These are phyloP conservation scores for Idaea aversata DNA, from an alignment of 2,888 invertebrate genomes.

Conservation along the genomic window DNA sequence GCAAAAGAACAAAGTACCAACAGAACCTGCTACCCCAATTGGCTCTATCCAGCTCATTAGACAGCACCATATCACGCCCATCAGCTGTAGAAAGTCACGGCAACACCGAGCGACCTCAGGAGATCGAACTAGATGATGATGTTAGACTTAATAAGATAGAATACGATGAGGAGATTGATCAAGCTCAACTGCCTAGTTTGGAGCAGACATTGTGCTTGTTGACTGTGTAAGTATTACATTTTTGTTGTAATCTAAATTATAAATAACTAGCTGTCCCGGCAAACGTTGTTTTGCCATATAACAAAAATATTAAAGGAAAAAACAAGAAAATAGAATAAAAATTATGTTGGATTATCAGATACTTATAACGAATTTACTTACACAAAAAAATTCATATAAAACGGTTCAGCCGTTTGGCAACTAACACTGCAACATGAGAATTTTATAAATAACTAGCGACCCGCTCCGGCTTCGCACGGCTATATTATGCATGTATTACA, in stretches of 20 bases:
- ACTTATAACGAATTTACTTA: too few relatives aligned
- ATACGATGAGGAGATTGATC: constrained; percentile 79
- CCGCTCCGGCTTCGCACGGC: too few relatives aligned
- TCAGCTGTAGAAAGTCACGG: constrained; percentile 75
- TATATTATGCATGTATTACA: too few relatives aligned
- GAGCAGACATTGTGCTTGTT: constrained; percentile 90
- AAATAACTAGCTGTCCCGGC: too few relatives aligned
- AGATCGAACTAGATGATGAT: constrained; percentile 91
- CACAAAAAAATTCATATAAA: too few relatives aligned
- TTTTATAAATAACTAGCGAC: too few relatives aligned
- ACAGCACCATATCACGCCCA: constrained; percentile 58
- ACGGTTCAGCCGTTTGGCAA: too few relatives aligned
- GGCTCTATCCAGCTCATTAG: constrained; percentile 82
- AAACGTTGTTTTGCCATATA: too few relatives aligned
- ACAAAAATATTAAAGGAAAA: too few relatives aligned
- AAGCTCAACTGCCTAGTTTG: constrained; percentile 82
- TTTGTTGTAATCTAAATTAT: not conserved
- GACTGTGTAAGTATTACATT: constrained; percentile 82
- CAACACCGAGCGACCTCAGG: constrained; percentile 78
- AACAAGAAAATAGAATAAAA: too few relatives aligned
- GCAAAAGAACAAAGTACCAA: constrained; percentile 95
- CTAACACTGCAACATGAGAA: too few relatives aligned
- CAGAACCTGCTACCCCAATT: constrained; percentile 90
- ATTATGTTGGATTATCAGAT: too few relatives aligned
- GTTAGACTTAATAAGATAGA: constrained; percentile 89